Conservation (phyloP, 2,888 invertebrate genomes). For the Mimas tiliae region DNA sequence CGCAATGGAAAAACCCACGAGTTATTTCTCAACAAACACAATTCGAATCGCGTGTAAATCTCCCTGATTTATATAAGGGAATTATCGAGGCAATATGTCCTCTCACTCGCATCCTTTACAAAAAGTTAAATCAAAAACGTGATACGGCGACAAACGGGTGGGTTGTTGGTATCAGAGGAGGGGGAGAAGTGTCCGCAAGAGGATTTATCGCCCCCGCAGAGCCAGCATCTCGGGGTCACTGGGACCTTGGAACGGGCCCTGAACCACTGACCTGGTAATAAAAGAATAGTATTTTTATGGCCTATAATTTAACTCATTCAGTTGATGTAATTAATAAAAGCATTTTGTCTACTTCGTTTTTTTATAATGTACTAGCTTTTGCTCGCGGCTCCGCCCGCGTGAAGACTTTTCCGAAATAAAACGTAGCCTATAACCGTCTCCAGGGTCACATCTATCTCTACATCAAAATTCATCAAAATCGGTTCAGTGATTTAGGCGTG, state of each 20-base stretch:
- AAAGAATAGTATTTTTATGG: constrained; percentile 17
- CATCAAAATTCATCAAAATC: too few relatives aligned
- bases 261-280: constrained; percentile 22
- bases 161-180: constrained; percentile 31
- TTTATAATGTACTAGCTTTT: neutral
- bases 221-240: constrained; percentile 29
- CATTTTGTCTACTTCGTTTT: neutral
- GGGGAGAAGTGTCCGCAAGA: constrained; percentile 54
- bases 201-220: constrained; percentile 67
- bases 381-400: too few relatives aligned
- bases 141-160: constrained; percentile 66
- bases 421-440: too few relatives aligned
- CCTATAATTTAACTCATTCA: constrained; percentile 8
- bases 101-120: constrained; percentile 51
- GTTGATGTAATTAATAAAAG: neutral
- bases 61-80: constrained; percentile 33
- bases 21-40: constrained; percentile 33
- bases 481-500: too few relatives aligned
- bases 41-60: constrained; percentile 34
- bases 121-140: constrained; percentile 78
- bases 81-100: constrained; percentile 63
- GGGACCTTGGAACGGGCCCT: constrained; percentile 12
- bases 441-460: too few relatives aligned
- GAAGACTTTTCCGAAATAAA: too few relatives aligned
- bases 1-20: constrained; percentile 34